Percentiles rank a stretch among this genome's conserved stretches.
Evolutionary conservation across 2,113 vertebrate species (phyloP).

Genomic region (Meriones unguiculatus): DNA sequence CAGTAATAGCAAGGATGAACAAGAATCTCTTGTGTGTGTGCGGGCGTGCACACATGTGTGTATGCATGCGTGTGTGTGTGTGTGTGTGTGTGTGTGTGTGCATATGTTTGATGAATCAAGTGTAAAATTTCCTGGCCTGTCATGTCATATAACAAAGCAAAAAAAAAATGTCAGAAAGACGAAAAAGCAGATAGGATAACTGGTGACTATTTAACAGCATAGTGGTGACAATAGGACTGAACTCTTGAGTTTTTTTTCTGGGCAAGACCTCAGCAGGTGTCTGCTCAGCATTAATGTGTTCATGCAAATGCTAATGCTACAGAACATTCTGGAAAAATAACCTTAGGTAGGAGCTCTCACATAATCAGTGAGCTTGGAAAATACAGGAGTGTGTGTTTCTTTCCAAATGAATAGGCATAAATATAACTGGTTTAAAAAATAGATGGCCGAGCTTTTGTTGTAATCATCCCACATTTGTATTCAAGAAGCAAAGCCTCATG

Average conservation of each 20-base stretch:
- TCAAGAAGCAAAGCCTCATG: conserved; percentile 3
- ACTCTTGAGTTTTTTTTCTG: neutral
- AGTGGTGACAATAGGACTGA: neutral
- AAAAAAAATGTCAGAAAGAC: neutral
- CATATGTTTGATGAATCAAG: neutral
- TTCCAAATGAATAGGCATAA: conserved; percentile 48
- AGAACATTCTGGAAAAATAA: neutral
- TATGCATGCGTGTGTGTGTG: neutral
- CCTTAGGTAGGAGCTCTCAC: conserved; percentile 38
- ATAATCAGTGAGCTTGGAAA: conserved; percentile 44
- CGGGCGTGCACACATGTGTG: neutral
- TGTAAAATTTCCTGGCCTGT: neutral
- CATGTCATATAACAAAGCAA: neutral
- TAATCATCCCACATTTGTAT: conserved; percentile 63
- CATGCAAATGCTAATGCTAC: conserved; percentile 1
- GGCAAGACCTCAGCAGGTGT: neutral
- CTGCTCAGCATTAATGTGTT: neutral
- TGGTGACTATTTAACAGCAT: neutral
- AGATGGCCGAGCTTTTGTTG: conserved; percentile 16
- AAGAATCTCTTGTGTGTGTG: neutral
- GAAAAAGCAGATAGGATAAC: neutral
- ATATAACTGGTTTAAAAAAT: conserved; percentile 29
- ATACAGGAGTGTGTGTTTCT: neutral
- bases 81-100: neutral
- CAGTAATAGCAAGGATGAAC: neutral